These are phyloP conservation scores for Parasteatoda lunata DNA, from an alignment of 2,888 invertebrate species.

Conservation along the genomic window DNA sequence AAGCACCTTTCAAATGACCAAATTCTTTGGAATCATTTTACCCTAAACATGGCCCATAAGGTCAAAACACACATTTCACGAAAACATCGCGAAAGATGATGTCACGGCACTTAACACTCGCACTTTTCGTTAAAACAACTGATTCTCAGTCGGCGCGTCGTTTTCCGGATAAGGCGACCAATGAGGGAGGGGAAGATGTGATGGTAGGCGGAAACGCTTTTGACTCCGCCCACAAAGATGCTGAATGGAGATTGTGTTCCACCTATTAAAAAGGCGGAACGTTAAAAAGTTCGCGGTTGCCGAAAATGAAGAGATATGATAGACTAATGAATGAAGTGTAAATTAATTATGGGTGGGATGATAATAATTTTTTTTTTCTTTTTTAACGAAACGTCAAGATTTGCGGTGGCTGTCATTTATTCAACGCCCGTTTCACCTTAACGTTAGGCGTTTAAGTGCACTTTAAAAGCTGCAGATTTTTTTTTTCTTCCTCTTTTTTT, in stretches of 20 bases:
- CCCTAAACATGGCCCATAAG: slow-evolving; percentile 44
- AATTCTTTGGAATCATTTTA: too few relatives aligned
- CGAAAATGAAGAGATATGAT: slow-evolving; percentile 63
- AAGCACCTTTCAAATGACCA: not conserved
- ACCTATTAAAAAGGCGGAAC: slow-evolving; percentile 50
- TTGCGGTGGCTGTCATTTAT: slow-evolving; percentile 54
- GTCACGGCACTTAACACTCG: slow-evolving; percentile 58
- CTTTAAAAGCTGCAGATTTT: slow-evolving; percentile 33
- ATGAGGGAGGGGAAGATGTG: slow-evolving; percentile 35
- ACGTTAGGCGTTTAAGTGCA: slow-evolving; percentile 58
- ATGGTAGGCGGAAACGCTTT: slow-evolving; percentile 6
- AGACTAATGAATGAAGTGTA: slow-evolving; percentile 66
- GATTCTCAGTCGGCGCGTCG: slow-evolving; percentile 42
- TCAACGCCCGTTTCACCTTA: slow-evolving; percentile 52
- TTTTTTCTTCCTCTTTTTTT: slow-evolving; percentile 16
- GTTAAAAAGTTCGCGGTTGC: slow-evolving; percentile 12
- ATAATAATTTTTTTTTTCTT: slow-evolving; percentile 22
- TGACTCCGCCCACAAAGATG: slow-evolving; percentile 4
- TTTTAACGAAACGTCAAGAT: slow-evolving; percentile 51
- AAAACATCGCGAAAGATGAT: slow-evolving; percentile 28
- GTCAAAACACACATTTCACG: slow-evolving; percentile 46
- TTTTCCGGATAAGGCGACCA: slow-evolving; percentile 19
- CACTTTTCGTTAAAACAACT: slow-evolving; percentile 61
- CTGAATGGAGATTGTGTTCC: slow-evolving; percentile 35
- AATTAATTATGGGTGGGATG: slow-evolving; percentile 58